Evolutionary conservation across 2,888 invertebrate genomes (phyloP).

Genomic region (Habroteleia sp.): DNA sequence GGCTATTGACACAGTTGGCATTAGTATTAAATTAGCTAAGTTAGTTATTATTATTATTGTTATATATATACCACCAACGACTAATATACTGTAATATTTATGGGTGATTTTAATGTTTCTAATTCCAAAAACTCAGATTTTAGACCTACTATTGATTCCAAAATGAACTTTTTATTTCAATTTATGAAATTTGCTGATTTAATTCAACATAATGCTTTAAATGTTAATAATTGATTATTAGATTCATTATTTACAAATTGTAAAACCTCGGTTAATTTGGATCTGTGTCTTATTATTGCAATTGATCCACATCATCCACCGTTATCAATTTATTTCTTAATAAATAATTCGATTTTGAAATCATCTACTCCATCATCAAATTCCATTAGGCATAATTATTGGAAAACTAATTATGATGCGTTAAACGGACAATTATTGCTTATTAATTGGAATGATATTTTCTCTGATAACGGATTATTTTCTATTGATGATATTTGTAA

Average conservation of each 20-base stretch:
- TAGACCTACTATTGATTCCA: background rate
- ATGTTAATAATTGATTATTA: background rate
- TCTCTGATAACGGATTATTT: slow-evolving; percentile 61
- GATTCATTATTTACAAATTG: background rate
- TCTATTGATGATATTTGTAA: background rate
- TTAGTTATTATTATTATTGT: background rate
- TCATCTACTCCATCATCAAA: background rate
- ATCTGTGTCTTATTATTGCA: background rate
- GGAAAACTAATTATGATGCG: background rate
- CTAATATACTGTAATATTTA: background rate
- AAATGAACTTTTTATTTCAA: background rate
- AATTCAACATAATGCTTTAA: background rate
- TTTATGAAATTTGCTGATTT: background rate
- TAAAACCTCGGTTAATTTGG: background rate
- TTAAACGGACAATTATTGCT: background rate
- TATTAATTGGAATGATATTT: background rate
- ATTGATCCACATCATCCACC: background rate
- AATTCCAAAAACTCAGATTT: background rate
- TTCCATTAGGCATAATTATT: slow-evolving; percentile 4
- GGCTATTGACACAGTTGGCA: background rate
- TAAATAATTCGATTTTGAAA: slow-evolving; percentile 6
- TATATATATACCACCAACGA: background rate
- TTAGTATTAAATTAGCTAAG: background rate
- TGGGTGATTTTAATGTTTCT: background rate
- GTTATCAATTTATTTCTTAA: background rate